Evolutionary conservation across 1,140 invertebrate species (phyloP).

Genomic region (Ephestia elutella): DNA sequence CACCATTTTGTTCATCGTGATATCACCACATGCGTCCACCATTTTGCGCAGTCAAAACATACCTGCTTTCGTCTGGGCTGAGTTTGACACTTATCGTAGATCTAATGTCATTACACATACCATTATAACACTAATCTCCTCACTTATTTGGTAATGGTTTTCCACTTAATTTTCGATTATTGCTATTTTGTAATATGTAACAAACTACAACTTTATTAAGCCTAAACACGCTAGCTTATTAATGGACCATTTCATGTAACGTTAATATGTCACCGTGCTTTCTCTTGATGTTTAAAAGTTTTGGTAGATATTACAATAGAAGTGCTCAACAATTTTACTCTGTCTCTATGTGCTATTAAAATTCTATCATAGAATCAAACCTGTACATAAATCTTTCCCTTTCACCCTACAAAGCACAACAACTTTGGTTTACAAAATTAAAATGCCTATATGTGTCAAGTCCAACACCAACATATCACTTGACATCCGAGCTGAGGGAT

Average conservation of each 20-base stretch:
- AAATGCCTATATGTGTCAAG: neutral
- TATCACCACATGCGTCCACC: constrained; percentile 47
- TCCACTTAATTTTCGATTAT: no score
- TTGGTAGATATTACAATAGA: no score
- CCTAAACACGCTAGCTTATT: constrained; percentile 22
- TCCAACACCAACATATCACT: neutral
- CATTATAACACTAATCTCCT: constrained; percentile 16
- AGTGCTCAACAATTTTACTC: no score
- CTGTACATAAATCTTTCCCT: no score
- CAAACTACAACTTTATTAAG: constrained; percentile 12
- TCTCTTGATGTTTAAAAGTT: no score
- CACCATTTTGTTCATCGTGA: constrained; percentile 58
- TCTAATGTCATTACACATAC: neutral
- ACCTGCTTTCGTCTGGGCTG: neutral
- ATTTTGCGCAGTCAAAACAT: constrained; percentile 38
- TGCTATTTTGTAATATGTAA: no score
- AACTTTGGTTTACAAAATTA: neutral
- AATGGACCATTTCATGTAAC: no score
- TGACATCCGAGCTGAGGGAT: constrained; percentile 31
- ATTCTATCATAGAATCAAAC: no score
- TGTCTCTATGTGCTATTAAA: no score
- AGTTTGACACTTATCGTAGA: neutral
- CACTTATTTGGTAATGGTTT: neutral
- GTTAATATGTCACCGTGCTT: no score
- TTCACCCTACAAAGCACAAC: no score